phyloP scores from a whole-genome alignment of 2,113 vertebrate species.

The Morone saxatilis region DNA sequence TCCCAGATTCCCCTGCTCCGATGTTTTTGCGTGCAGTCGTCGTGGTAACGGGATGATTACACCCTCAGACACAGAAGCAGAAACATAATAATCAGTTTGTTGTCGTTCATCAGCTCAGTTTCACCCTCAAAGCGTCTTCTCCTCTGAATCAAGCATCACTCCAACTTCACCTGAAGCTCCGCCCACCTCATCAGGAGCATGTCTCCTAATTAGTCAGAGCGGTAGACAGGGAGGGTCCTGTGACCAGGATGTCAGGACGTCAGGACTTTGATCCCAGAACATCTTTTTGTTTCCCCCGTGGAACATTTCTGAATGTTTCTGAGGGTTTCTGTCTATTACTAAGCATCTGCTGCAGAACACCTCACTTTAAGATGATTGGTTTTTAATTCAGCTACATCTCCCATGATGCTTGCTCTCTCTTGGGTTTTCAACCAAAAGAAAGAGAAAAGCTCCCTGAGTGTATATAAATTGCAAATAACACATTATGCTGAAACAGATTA shows the following conservation, averaged over 20 bases:
- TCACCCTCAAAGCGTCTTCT: background rate
- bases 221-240: background rate
- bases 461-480: conserved; percentile 2
- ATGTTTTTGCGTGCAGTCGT: background rate
- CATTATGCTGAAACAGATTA: background rate
- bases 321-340: background rate
- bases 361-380: background rate
- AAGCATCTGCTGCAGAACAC: too few species aligned
- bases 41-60: conserved; percentile 24
- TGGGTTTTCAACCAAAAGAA: background rate
- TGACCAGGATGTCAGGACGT: background rate
- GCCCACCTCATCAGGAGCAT: conserved; percentile 11
- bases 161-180: conserved; percentile 1
- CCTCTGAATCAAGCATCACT: background rate
- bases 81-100: background rate
- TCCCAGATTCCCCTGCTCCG: background rate
- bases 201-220: background rate
- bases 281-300: too few species aligned
- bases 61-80: conserved; percentile 1
- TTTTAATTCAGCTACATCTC: background rate
- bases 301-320: background rate
- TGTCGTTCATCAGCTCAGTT: conserved; percentile 7
- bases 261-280: background rate
- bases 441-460: background rate
- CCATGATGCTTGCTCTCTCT: background rate